These are phyloP conservation scores for Desoria tigrina DNA, from an alignment of 2,888 invertebrate species.

Conservation along the genomic window DNA sequence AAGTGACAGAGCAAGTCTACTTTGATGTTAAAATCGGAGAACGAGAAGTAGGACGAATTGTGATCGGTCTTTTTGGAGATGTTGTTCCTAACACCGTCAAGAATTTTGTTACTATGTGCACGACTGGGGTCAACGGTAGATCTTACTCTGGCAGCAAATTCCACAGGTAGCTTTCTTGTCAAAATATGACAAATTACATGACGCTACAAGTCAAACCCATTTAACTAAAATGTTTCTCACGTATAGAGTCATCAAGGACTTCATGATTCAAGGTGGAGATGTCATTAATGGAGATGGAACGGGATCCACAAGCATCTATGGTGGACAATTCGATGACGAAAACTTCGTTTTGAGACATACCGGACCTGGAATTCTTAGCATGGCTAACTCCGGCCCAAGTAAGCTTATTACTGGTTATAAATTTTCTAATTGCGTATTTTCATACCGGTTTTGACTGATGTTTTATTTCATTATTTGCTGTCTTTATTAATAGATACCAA, in stretches of 20 bases:
- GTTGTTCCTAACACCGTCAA: conserved; percentile 86
- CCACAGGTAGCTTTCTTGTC: conserved; percentile 60
- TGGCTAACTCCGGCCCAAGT: conserved; percentile 43
- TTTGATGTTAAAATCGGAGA: conserved; percentile 82
- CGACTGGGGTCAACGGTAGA: conserved; percentile 65
- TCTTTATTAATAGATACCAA: conserved; percentile 11
- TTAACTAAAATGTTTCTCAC: too few species aligned
- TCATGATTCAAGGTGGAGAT: conserved; percentile 94
- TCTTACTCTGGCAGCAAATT: conserved; percentile 81
- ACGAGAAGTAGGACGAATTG: conserved; percentile 66
- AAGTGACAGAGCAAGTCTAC: conserved; percentile 68
- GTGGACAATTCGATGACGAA: conserved; percentile 82
- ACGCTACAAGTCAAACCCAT: too few species aligned
- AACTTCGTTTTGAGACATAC: conserved; percentile 78
- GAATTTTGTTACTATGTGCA: conserved; percentile 80
- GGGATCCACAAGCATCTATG: conserved; percentile 83
- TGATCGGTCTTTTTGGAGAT: conserved; percentile 88
- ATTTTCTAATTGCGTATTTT: too few species aligned
- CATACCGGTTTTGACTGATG: too few species aligned
- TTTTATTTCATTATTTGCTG: too few species aligned
- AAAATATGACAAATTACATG: too few species aligned
- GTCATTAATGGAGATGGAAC: conserved; percentile 77
- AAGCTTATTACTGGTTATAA: too few species aligned
- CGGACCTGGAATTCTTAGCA: conserved; percentile 72
- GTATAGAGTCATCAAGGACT: conserved; percentile 77